A percentile compares a stretch with the other conserved stretches of the same genome.
phyloP scores from a whole-genome alignment of 30 jellyfish, hydroid and myxozoan genomes.

The Nemopilema nomurai region DNA sequence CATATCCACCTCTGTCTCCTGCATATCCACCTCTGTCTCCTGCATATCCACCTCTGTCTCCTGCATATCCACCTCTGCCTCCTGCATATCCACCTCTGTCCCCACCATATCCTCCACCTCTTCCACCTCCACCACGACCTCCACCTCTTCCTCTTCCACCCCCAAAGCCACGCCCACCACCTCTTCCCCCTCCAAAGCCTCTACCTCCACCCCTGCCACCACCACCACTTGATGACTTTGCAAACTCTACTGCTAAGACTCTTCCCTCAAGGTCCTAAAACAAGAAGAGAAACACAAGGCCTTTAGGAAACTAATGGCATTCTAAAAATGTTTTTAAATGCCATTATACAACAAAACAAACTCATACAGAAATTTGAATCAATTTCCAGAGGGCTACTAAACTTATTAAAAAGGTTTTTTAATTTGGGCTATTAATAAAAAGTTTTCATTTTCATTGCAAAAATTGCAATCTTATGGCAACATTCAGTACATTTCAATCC shows the following conservation, averaged over 20 bases:
- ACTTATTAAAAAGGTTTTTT: too few relatives aligned
- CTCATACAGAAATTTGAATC: too few relatives aligned
- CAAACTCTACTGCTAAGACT: constrained; percentile 50
- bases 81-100: constrained; percentile 50
- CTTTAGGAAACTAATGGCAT: too few relatives aligned
- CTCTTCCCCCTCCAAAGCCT: constrained; percentile 60
- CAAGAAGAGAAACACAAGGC: not conserved
- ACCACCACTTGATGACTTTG: constrained; percentile 55
- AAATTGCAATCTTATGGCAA: too few relatives aligned
- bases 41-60: constrained; percentile 74
- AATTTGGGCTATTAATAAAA: too few relatives aligned
- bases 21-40: constrained; percentile 73
- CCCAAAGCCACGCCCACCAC: constrained; percentile 50
- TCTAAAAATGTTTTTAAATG: too few relatives aligned
- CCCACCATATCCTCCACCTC: constrained; percentile 63
- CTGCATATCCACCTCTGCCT: constrained; percentile 73
- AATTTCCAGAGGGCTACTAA: too few relatives aligned
- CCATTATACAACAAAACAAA: too few relatives aligned
- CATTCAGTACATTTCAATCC: too few relatives aligned
- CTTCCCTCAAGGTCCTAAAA: constrained; percentile 52
- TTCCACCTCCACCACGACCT: constrained; percentile 62
- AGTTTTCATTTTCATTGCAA: too few relatives aligned
- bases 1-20: constrained; percentile 68
- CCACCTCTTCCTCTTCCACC: constrained; percentile 71
- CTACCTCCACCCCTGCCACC: constrained; percentile 52